Evolutionary conservation across 2,113 vertebrate species (phyloP), one percentile per base, ranked within the genome.

Genomic region (Amphiprion percula): DNA sequence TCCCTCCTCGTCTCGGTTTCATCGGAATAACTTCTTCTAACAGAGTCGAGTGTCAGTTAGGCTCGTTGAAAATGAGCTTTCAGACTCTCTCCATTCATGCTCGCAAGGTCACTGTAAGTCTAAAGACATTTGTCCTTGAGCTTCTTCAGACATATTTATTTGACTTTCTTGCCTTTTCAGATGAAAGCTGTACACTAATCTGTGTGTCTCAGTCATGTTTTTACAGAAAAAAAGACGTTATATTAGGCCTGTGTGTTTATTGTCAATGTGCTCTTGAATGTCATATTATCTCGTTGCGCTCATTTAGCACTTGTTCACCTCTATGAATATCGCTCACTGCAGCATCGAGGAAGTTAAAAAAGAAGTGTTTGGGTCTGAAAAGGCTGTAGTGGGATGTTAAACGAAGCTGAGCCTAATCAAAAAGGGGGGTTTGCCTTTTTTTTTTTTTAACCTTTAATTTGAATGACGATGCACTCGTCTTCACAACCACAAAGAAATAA

Each of bases 191-290:
- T 83, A 81, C 79, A 81, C 80, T 21, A 88, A 84, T 79, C 77
- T 75, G 39, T 88, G 75, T 81, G 82, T 90, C 86, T 86, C 68
- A 63, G 67, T 90, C 69, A 63, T 81, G 83, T 84, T 88, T 92
- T 88, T 85, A 79, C 73, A 55, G 79, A 37, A 37, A 55, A 80
- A 56, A 82, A 78, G 46, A 69, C 54, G 4, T 68, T 85, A 55
- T 75, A 77, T 66, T 82, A 81, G 70, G 78, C 60, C 85, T 74
- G 80, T 69, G 74, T 88, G 83, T 90, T 88, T 80, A 21, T 88
- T 79, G 84, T 93, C 62, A n/a, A 61, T 67, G 84, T 92, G 87
- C 77, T 90, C 81, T 89, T 87, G 86, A 91, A 88, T 90, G 87
- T 90, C 75, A 78, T 72, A 70, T 83, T 74, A 77, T 85, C 53